Evolutionary conservation across 2,797 vertebrate genomes (phyloP).

Genomic region (Pitangus sulphuratus): DNA sequence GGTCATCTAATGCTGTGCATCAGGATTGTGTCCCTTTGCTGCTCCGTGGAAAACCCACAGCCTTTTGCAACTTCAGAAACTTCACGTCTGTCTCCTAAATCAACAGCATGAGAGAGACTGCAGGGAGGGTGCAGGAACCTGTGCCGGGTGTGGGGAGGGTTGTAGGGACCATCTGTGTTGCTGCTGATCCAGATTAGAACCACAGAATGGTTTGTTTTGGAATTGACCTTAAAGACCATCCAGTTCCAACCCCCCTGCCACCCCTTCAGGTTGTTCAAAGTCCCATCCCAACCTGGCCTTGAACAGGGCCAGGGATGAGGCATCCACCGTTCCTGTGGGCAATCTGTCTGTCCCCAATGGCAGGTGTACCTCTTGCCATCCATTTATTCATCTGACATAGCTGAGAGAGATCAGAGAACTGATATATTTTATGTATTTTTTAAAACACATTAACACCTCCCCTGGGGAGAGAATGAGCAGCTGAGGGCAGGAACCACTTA

Average conservation of each 20-base stretch:
- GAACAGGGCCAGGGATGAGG: accelerated
- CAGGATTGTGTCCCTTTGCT: neutral
- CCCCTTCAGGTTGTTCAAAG: neutral
- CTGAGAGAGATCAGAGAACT: neutral
- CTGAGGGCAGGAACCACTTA: neutral
- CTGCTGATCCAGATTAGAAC: neutral
- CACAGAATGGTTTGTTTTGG: neutral
- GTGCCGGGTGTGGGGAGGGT: accelerated
- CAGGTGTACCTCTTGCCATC: neutral
- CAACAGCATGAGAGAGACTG: accelerated
- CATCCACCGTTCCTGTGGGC: neutral
- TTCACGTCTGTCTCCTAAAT: too few relatives aligned
- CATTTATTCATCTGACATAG: neutral
- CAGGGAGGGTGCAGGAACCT: accelerated
- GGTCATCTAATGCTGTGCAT: neutral
- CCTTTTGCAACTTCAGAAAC: neutral
- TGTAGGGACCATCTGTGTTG: neutral
- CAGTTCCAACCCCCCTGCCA: neutral
- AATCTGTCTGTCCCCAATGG: neutral
- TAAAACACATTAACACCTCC: neutral
- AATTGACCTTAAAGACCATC: neutral
- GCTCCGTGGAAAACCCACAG: neutral
- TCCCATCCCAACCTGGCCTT: accelerated
- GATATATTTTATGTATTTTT: neutral
- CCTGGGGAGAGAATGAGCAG: neutral